Conservation (phyloP, 2,797 vertebrate genomes). For the Oreonectes daqikongensis region DNA sequence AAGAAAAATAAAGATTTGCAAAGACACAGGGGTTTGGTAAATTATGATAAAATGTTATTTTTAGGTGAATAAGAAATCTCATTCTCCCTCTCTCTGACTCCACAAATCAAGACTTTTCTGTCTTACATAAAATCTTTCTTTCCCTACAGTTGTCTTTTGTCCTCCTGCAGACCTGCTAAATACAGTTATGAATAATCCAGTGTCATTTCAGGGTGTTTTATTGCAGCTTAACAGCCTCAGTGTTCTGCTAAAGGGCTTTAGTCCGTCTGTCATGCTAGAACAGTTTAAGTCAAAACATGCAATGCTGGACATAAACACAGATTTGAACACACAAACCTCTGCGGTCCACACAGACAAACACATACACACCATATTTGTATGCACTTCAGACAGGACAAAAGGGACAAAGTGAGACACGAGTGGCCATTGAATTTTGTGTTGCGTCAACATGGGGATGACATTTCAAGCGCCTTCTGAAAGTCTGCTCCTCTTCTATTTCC, state of each 20-base stretch:
- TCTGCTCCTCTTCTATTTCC: constrained; percentile 72
- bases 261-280: constrained; percentile 10
- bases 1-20: too few species aligned
- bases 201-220: constrained; percentile 60
- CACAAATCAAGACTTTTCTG: neutral
- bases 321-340: constrained; percentile 1
- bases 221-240: constrained; percentile 60
- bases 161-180: constrained; percentile 34
- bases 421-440: constrained; percentile 79
- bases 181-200: constrained; percentile 48
- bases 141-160: constrained; percentile 25
- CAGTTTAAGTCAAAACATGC: constrained; percentile 54
- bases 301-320: neutral
- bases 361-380: constrained; percentile 27
- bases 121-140: neutral
- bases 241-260: constrained; percentile 52
- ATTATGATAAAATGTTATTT: neutral
- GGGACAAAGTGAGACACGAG: constrained; percentile 65
- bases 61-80: neutral
- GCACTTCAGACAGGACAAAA: constrained; percentile 42
- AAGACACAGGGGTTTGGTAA: neutral
- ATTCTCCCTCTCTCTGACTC: neutral
- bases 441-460: constrained; percentile 78
- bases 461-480: constrained; percentile 77
- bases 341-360: constrained; percentile 65